These are phyloP conservation scores for Turdus rufiventris DNA, from an alignment of 2,113 vertebrate genomes.

Conservation along the genomic window DNA sequence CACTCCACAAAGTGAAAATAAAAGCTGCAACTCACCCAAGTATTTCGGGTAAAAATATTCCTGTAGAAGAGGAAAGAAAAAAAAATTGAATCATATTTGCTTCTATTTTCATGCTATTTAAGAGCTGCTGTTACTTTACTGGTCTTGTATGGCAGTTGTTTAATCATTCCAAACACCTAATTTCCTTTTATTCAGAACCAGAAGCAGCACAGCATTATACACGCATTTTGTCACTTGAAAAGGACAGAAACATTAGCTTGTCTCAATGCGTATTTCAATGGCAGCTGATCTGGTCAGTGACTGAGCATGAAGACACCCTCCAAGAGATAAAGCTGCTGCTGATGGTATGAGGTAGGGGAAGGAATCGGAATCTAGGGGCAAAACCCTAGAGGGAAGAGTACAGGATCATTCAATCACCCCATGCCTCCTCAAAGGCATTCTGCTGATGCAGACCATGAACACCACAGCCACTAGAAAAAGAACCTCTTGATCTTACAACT, in stretches of 20 bases:
- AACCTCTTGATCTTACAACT: not conserved
- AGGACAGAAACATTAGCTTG: not conserved
- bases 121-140: not conserved
- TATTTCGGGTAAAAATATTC: conserved; percentile 96
- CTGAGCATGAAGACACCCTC: not conserved
- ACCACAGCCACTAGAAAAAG: not conserved
- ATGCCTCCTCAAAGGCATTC: fast-evolving
- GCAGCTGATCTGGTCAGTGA: not conserved
- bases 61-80: conserved; percentile 64
- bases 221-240: not conserved
- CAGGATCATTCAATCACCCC: not conserved
- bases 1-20: not conserved
- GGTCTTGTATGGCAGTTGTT: not conserved
- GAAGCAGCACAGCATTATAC: not conserved
- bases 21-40: conserved; percentile 80
- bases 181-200: not conserved
- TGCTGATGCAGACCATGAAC: not conserved
- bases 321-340: not conserved
- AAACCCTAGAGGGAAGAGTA: not conserved
- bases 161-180: not conserved
- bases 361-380: not conserved
- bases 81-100: not conserved
- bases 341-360: not conserved
- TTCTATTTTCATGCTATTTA: not conserved
- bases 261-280: not conserved